Base-by-base conservation (phyloP, 2,888 invertebrate genomes). In the Lapara coniferarum region DNA sequence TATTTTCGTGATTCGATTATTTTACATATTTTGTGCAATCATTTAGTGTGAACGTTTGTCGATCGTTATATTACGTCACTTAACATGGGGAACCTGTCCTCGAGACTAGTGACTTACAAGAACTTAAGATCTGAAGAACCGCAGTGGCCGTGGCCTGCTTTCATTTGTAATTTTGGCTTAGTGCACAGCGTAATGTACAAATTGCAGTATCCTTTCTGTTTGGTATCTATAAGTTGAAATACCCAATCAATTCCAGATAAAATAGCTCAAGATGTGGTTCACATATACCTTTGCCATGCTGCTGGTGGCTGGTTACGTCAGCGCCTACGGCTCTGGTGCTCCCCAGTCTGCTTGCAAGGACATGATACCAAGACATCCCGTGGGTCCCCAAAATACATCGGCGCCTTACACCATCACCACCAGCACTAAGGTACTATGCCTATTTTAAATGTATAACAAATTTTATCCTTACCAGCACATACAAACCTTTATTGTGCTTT, bases 331-430 rank as follows among this genome's bases (percentile, higher is more conserved):
- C 2, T 89, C 92, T 2, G 97, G 96, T 7, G 97, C 96, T 0
- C 96, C 96, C 0, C 86, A 89, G 30, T 90, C 89, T 56, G 95
- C 95, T 44, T 96, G 96, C 88, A 87, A 83, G n/a, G 95, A 95
- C 83, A 95, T 96, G 95, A 92, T 94, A 10, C 97, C 97, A 0
- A 94, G 95, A 80, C 97, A 97, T 84, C 95, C 95, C 0, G 95
- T 94, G 5, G 85, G 91, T 0, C 88, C 95, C 0, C 95, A 96
- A 86, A 89, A 87, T 14, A 78, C 89, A 0, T 75, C 89, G 0
- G 86, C 96, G 0, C 96, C 96, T 0, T 97, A 96, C 87, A 91
- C 85, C 70, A 87, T 96, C 59, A 88, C 86, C 12, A 87, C 92
- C 30, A 92, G 86, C 87, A 77, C 92, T 77, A 85, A 91, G 88